Base-by-base conservation (phyloP, 2,113 vertebrate species). In the Etheostoma cragini region DNA sequence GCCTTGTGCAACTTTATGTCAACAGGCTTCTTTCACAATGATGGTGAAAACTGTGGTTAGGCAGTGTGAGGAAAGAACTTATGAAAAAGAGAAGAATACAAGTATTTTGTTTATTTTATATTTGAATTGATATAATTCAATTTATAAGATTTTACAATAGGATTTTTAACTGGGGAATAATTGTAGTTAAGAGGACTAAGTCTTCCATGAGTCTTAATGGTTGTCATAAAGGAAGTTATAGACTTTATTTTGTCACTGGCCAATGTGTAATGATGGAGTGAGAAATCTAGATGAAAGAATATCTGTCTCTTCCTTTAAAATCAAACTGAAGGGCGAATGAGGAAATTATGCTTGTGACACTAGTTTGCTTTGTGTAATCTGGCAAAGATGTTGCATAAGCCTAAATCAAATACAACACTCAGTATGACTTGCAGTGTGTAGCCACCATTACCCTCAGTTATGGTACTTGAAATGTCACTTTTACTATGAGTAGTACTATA, bases 311-410 rank as follows among this genome's bases (percentile, higher is more conserved):
- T 54, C 14, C 22, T 76, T 60, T 78, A 12, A 77, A 78, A 50
- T 49, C 52, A 50, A 30, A 38, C 21, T 1, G 65, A 56, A 50
- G 47, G 0, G 45, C 45, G 66, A 84, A 86, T 89, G 86, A 85
- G 84, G 89, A 92, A 87, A 71, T 38, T 5, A 1, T 19, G 15
- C 21, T 86, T 78, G 78, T 64, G 64, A 84, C 83, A 91, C 46
- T 72, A 60, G 0, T 72, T 80, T 64, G 17, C 71, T 80, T 60
- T 89, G 62, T 80, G 65, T 72, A 87, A 84, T 49, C 2, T 33
- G 22, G 19, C 0, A 56, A 53, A 78, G 22, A 60, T 0, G 49
- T 89, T 93, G 68, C 3, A 0, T 22, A 82, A 89, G 26, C 26
- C 45, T 52, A 67, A 72, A 77, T 71, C 58, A 80, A 81, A 84